Base-by-base conservation (phyloP, 2,888 invertebrate genomes). In the Polydrusus pterygomalis region DNA sequence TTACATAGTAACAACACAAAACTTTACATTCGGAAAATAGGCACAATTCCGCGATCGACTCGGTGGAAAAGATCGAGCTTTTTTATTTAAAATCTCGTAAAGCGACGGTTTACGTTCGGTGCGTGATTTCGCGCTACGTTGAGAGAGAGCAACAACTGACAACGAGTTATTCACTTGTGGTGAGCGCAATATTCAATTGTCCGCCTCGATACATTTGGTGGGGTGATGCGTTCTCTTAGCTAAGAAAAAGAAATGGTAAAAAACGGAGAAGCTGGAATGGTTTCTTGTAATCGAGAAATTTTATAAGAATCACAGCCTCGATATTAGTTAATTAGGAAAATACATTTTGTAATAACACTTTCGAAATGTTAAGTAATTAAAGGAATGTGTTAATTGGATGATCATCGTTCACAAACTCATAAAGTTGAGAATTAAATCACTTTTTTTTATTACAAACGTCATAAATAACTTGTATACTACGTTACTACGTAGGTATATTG, bases 1-100 rank as follows among this genome's bases (percentile, higher is more conserved):
- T 74, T 70, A 69, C 74, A 68, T 68, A 74, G 74, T 70, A 74
- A 74, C 64, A 69, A 74, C 64, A 63, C 56, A 45, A 73, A 67
- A 68, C 73, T 67, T 58, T 65, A 49, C 47, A 56, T 74, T 71
- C 51, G 64, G 43, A 62, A 74, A 71, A 68, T 43, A 60, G 64
- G 56, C 69, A 74, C 74, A 74, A 64, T 70, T 74, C 74, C 74
- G 74, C 74, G 74, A 34, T 51, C 68, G 62, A 49, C 54, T 45
- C 54, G 1, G 34, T 67, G 38, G 74, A 30, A 51, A 60, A 43
- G 68, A 25, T 62, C 62, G 68, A 68, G 43, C 68, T 51, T 62
- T n/a, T 73, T 68, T 62, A 73, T 17, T 38, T 68, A 40, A 54
- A 40, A 49, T 40, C 67, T 67, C 67, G 67, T 67, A 38, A 54